Percentiles rank a stretch among this genome's conserved stretches.
phyloP scores from a whole-genome alignment of 2,113 vertebrate genomes.

The Tauraco erythrolophus region DNA sequence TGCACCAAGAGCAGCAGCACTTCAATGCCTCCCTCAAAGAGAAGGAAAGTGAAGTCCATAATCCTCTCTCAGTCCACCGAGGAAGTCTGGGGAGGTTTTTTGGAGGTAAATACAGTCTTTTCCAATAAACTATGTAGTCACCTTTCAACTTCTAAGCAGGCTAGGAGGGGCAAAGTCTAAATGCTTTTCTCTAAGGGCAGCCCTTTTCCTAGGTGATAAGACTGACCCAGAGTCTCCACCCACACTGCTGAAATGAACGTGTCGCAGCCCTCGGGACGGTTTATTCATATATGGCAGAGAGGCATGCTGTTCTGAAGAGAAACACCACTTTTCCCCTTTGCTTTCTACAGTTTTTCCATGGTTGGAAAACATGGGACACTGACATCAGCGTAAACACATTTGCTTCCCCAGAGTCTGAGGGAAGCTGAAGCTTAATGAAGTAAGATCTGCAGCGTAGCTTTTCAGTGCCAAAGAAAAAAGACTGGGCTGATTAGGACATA shows the following conservation, averaged over 20 bases:
- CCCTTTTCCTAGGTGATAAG: not conserved
- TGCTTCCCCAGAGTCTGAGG: rapidly evolving
- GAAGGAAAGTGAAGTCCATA: not conserved
- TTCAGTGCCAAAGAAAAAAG: not conserved
- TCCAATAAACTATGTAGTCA: not conserved
- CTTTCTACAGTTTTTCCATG: not conserved
- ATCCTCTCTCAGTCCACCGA: not conserved
- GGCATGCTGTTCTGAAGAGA: rapidly evolving
- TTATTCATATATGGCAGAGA: not conserved
- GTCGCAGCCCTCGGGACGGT: rapidly evolving
- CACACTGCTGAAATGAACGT: rapidly evolving
- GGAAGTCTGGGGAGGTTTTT: not conserved
- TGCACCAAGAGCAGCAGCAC: not conserved
- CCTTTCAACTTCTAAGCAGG: not conserved
- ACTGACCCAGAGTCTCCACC: not conserved
- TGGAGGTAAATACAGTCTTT: not conserved
- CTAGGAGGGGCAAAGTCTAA: not conserved
- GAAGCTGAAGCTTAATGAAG: not conserved
- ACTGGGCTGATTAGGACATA: not conserved
- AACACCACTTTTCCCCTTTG: not conserved
- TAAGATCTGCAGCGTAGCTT: not conserved
- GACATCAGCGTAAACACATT: not conserved
- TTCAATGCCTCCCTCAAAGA: not conserved
- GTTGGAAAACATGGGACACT: not conserved
- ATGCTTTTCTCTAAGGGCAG: not conserved